Percentiles rank a stretch among this genome's conserved stretches.
Conservation (phyloP, 30 jellyfish, hydroid and myxozoan species). For the Sanderia malayensis region DNA sequence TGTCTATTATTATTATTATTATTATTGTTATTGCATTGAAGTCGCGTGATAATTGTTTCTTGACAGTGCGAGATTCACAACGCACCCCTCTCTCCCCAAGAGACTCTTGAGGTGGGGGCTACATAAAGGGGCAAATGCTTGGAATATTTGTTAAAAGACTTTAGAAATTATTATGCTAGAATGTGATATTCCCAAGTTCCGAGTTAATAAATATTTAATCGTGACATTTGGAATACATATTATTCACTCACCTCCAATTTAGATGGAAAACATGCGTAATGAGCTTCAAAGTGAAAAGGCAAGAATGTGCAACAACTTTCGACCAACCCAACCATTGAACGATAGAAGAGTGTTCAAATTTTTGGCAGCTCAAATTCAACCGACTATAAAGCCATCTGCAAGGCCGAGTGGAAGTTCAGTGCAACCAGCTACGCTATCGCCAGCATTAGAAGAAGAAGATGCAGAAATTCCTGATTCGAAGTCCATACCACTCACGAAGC, state of each 20-base stretch:
- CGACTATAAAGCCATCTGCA: neutral
- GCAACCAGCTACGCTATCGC: constrained; percentile 26
- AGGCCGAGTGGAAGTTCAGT: neutral
- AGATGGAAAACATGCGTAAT: constrained; percentile 44
- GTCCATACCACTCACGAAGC: constrained; percentile 32
- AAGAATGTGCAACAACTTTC: constrained; percentile 66
- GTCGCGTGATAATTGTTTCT: too few species aligned
- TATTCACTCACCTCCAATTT: neutral
- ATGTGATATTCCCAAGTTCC: too few species aligned
- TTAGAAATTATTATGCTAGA: too few species aligned
- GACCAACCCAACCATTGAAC: constrained; percentile 81
- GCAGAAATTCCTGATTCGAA: neutral
- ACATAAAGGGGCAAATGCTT: too few species aligned
- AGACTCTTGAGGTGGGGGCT: too few species aligned
- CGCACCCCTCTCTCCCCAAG: too few species aligned
- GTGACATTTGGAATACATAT: too few species aligned
- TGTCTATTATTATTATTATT: neutral
- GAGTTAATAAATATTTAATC: too few species aligned
- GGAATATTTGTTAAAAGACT: too few species aligned
- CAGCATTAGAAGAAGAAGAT: constrained; percentile 5
- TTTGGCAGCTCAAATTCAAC: neutral
- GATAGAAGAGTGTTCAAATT: constrained; percentile 59
- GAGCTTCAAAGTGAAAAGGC: constrained; percentile 31
- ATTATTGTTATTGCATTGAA: too few species aligned
- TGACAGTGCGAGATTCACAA: too few species aligned